Evolutionary conservation across 2,113 vertebrate species (phyloP), one percentile per base, ranked within the genome.

Genomic region (Microcebus jonahi): DNA sequence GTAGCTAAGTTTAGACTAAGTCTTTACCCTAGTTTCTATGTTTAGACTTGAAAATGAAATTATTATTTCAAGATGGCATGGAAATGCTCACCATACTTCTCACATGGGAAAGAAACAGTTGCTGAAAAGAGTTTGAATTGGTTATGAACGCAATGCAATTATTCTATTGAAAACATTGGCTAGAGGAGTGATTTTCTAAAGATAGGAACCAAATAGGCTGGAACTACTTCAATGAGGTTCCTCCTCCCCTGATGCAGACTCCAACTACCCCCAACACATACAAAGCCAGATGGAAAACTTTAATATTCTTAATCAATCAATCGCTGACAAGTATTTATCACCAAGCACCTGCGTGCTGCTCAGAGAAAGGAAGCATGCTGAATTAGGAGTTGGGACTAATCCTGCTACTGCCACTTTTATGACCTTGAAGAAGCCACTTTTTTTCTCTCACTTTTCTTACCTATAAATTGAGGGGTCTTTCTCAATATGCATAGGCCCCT

Each of bases 21-120:
- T 88, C 96, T 98, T 97, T 97, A 98, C 76, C 94, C 88, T 96
- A 96, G 81, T 95, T 96, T 96, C 97, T 98, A 97, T 97, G 90
- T 97, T 97, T 98, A 97, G 96, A 94, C 77, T 88, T 92, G 36
- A 97, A 97, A 97, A 95, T 88, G 94, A 97, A 97, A 98, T 98
- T 96, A 98, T 97, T 97, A 97, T 97, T 96, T 96, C 93, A 96
- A 95, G 90, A 95, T 92, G 94, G 81, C 90, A 97, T 92, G 67
- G 90, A 95, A 98, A 95, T 88, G 80, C 34, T 97, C 88, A 85
- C 81, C 92, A 94, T 84, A 70, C 39, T 77, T 96, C 90, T 97
- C 91, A 96, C 71, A 81, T 82, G 94, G 95, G 95, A 96, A 96
- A 97, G 83, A 92, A 97, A 96, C 18, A 23, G 71, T 92, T 97